phyloP scores from a whole-genome alignment of 2,113 vertebrate species.

The Pseudorectes ferrugineus region DNA sequence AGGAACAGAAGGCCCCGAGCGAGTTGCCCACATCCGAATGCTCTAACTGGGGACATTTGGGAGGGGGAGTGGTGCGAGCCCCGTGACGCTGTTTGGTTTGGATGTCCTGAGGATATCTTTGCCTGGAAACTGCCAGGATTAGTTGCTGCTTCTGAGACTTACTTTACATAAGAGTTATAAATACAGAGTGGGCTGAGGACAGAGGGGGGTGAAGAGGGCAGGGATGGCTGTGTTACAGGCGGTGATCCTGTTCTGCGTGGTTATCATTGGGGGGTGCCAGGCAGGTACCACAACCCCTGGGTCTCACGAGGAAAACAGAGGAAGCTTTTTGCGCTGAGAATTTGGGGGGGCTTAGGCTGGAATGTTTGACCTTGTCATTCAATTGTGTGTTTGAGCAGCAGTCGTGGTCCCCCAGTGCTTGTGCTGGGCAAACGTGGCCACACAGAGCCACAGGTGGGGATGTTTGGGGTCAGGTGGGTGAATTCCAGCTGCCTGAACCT shows the following conservation, averaged over 20 bases:
- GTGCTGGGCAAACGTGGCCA: neutral
- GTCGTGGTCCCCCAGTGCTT: neutral
- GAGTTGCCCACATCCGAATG: neutral
- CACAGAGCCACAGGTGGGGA: neutral
- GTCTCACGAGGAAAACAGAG: neutral
- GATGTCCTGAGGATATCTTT: neutral
- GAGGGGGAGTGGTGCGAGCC: accelerated
- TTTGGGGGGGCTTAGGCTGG: neutral
- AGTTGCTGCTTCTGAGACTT: neutral
- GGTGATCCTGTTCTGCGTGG: neutral
- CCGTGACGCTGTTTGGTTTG: accelerated
- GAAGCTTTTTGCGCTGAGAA: neutral
- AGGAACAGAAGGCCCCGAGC: accelerated
- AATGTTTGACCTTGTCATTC: neutral
- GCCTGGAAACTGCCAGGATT: neutral
- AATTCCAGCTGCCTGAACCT: accelerated
- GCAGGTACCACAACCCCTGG: neutral
- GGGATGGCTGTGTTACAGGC: accelerated
- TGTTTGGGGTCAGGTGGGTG: neutral
- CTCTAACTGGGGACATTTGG: accelerated
- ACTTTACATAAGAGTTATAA: neutral
- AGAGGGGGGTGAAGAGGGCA: neutral
- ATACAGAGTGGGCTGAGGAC: neutral
- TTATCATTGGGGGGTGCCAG: accelerated
- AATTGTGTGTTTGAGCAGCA: neutral